Percentiles rank a stretch among this genome's conserved stretches.
Conservation (phyloP, 2,797 vertebrate genomes). For the Halcyon leucocephala region DNA sequence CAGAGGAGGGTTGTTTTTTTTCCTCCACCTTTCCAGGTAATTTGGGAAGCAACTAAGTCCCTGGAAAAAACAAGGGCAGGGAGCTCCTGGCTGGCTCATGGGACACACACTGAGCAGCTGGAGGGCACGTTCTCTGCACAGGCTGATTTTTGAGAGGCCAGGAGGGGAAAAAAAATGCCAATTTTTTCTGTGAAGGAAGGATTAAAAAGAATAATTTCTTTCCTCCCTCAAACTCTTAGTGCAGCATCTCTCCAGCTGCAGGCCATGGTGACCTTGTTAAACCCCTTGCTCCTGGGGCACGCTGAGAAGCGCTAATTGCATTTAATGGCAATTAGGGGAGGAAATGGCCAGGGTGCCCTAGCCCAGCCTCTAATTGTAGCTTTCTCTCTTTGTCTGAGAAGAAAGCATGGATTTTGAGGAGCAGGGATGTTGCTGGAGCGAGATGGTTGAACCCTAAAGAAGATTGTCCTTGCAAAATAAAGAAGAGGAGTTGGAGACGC, state of each 20-base stretch:
- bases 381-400: background rate
- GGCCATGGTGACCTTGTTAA: background rate
- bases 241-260: background rate
- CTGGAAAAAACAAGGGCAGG: background rate
- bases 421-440: background rate
- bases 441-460: background rate
- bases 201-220: background rate
- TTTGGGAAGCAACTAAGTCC: background rate
- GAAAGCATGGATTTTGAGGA: background rate
- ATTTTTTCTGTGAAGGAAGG: background rate
- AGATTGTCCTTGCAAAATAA: background rate
- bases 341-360: background rate
- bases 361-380: rapidly evolving
- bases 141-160: background rate
- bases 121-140: rapidly evolving
- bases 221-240: background rate
- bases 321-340: background rate
- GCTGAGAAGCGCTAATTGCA: background rate
- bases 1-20: rapidly evolving
- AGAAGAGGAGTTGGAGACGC: background rate
- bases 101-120: rapidly evolving
- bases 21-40: rapidly evolving
- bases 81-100: background rate
- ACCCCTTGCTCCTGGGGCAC: background rate
- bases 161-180: background rate